Evolutionary conservation across 1,140 invertebrate species (phyloP).

Genomic region (Rhagoletis zephyria): DNA sequence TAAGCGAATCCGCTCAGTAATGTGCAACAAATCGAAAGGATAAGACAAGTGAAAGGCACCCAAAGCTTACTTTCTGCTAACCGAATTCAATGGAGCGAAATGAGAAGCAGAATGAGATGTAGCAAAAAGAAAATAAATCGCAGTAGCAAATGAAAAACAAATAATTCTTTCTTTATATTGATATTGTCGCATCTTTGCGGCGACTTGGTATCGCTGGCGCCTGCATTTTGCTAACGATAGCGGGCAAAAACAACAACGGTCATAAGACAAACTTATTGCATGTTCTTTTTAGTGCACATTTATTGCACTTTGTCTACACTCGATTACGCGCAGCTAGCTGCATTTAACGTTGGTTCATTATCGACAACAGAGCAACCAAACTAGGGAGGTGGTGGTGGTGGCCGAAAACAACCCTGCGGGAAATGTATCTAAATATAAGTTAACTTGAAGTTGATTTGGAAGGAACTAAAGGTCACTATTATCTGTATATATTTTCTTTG

Average conservation of each 20-base stretch:
- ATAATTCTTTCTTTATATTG: not conserved
- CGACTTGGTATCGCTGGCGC: not conserved
- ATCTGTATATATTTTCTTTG: no score
- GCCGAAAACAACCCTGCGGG: not conserved
- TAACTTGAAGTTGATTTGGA: no score
- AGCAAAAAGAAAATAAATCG: not conserved
- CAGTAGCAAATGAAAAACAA: constrained; percentile 1
- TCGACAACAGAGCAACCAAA: constrained; percentile 2
- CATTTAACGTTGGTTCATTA: constrained; percentile 21
- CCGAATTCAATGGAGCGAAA: no score
- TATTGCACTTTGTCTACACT: not conserved
- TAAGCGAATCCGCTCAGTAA: not conserved
- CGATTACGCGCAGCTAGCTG: constrained; percentile 8
- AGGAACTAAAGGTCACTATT: no score
- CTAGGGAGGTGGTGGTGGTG: not conserved
- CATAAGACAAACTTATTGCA: not conserved
- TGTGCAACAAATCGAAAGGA: not conserved
- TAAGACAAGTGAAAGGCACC: not conserved
- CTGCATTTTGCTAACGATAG: not conserved
- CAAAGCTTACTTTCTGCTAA: no score
- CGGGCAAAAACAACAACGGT: not conserved
- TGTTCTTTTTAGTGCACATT: constrained; percentile 6
- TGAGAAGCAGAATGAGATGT: no score
- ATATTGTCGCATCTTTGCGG: not conserved
- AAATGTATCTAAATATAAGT: no score